Base-by-base conservation (phyloP, 64 coral and sea anemone species). In the Anthopleura sola region DNA sequence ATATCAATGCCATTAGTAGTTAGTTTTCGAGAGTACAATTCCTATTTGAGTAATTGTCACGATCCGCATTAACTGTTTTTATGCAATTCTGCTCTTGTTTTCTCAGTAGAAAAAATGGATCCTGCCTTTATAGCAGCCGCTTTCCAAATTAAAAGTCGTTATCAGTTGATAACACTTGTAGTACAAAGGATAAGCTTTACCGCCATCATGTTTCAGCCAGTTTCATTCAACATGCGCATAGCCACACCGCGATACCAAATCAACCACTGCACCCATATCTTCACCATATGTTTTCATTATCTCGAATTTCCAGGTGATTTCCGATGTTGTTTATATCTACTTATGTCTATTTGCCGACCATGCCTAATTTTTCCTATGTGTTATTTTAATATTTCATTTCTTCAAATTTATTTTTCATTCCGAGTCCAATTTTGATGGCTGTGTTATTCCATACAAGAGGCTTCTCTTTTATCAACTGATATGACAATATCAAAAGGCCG, bases 281-380 rank as follows among this genome's bases (percentile, higher is more conserved):
- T 71, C 26, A 33, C 28, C 66, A 71, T 71, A 71, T 71, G 66
- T 71, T 71, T 66, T 71, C 1, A 16, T 71, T 71, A 71, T 71
- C 66, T 31, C 58, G 29, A 34, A 17, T 14, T 16, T 29, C n/a
- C n/a, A n/a, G n/a, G n/a, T n/a, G n/a, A 34, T 2, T 71, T 1
- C 12, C 26, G 3, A 7, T 24, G 5, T 62, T 28, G 21, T 66
- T n/a, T 26, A 66, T 66, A 21, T 23, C n/a, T n/a, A n/a, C n/a
- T 26, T 4, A n/a, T 66, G n/a, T 26, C 60, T 11, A 66, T 20
- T 44, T 44, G 9, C 40, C 40, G 40, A 44, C 40, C 4, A 44
- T n/a, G n/a, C n/a, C n/a, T n/a, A n/a, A n/a, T n/a, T n/a, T n/a
- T n/a, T n/a, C n/a, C n/a, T n/a, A n/a, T n/a, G n/a, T n/a, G n/a